Evolutionary conservation across 2,113 vertebrate species (phyloP).

Genomic region (Chaenogobius annularis): DNA sequence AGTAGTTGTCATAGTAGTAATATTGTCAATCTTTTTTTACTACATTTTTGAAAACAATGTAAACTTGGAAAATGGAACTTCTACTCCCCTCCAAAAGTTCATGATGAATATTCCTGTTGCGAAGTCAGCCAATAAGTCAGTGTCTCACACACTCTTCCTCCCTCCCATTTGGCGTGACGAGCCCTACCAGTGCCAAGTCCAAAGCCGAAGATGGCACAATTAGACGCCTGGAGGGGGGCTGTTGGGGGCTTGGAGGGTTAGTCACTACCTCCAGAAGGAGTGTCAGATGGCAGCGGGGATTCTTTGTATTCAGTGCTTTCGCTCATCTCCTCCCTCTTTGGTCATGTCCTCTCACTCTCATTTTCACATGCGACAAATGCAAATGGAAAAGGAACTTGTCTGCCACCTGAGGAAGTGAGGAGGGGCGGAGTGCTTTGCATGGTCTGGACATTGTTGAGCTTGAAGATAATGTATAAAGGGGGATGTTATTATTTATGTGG

Average conservation of each 20-base stretch:
- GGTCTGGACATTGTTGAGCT: constrained; percentile 16
- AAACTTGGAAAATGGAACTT: too few relatives aligned
- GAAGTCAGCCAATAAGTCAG: constrained; percentile 9
- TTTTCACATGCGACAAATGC: constrained; percentile 43
- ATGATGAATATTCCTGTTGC: neutral
- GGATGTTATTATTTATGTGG: too few relatives aligned
- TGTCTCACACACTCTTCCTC: constrained; percentile 11
- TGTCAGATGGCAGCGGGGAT: constrained; percentile 45
- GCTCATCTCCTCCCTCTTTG: constrained; percentile 16
- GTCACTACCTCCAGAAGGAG: constrained; percentile 31
- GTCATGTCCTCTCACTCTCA: constrained; percentile 29
- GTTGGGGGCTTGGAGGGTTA: neutral
- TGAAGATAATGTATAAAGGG: neutral
- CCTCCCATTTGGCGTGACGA: constrained; percentile 14
- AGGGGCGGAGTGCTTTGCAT: neutral
- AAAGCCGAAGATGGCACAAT: constrained; percentile 13
- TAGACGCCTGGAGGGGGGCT: constrained; percentile 29
- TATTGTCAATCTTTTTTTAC: neutral
- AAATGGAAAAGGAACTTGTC: constrained; percentile 42
- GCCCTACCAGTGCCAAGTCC: constrained; percentile 6
- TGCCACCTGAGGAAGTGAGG: constrained; percentile 31
- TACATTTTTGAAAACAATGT: neutral
- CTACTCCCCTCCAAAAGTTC: neutral
- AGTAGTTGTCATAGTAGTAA: neutral
- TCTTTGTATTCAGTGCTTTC: constrained; percentile 17